Evolutionary conservation across 2,888 invertebrate species (phyloP).

Genomic region (Agrilus cyanescens): DNA sequence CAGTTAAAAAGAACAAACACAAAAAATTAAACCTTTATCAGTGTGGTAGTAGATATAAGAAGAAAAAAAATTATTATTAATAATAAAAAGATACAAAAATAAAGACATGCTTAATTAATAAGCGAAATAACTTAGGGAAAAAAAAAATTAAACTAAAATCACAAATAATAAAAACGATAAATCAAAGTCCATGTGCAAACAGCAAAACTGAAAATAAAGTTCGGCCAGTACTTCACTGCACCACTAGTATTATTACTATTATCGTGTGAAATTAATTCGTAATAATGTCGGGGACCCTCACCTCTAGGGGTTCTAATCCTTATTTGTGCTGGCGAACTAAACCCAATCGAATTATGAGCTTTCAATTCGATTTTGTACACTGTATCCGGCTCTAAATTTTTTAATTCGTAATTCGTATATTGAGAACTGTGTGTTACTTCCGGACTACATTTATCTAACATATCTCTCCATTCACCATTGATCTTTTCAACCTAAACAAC

Average conservation of each 20-base stretch:
- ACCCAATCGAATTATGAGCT: constrained; percentile 79
- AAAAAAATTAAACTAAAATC: constrained; percentile 6
- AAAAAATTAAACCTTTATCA: no score
- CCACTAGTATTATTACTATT: constrained; percentile 6
- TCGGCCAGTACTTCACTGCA: constrained; percentile 2
- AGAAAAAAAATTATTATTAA: no score
- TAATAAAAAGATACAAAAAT: no score
- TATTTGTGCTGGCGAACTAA: constrained; percentile 63
- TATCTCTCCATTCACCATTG: constrained; percentile 52
- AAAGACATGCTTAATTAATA: no score
- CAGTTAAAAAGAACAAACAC: no score
- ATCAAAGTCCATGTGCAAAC: constrained; percentile 6
- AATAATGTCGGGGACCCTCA: constrained; percentile 43
- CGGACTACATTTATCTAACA: constrained; percentile 40
- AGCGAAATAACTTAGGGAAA: constrained; percentile 4
- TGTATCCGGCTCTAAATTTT: constrained; percentile 61
- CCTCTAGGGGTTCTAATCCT: constrained; percentile 79
- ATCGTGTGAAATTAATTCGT: no score
- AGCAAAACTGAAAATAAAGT: constrained; percentile 6
- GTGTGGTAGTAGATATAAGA: no score
- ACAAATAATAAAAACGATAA: constrained; percentile 4
- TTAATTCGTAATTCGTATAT: constrained; percentile 55
- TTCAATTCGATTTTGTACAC: constrained; percentile 73
- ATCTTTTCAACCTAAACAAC: constrained; percentile 49
- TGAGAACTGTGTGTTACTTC: constrained; percentile 50